Base-by-base conservation (phyloP, 2,888 invertebrate genomes). In the Melolontha melolontha region DNA sequence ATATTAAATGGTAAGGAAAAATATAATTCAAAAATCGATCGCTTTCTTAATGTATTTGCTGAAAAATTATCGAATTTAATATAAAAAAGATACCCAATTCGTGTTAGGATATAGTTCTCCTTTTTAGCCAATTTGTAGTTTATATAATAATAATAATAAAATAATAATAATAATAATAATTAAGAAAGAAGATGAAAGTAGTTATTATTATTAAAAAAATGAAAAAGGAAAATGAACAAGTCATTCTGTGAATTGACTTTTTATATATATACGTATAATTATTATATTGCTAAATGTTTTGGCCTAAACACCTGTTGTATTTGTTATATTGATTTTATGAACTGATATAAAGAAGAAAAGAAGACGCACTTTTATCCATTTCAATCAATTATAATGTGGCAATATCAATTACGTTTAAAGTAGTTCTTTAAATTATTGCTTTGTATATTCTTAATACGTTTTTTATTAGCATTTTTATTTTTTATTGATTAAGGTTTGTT, bases 21-120 rank as follows among this genome's bases (percentile, higher is more conserved):
- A 22, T 22, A 22, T 22, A 62, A 67, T 59, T 57, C 52, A 59
- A 63, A 67, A 44, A 64, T 68, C 70, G 71, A 72, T 72, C 71
- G 78, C 78, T 79, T 72, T 79, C 75, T 79, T 73, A 78, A 78
- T 79, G 77, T 79, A 80, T 78, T 79, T 77, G 78, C 78, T 78
- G 78, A 77, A 78, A 77, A 78, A 77, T 79, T 79, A 79, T 80
- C 80, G 79, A 81, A 81, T 81, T 81, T 80, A 81, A 79, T 75
- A 74, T 74, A 72, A 70, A 63, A 63, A 66, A 68, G 67, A 47
- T 79, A 80, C 77, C 78, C 79, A 79, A 79, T 82, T 79, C 79
- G 77, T 81, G 80, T 81, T 81, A 81, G 80, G 76, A 75, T 79
- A 57, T 70, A 80, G 79, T 77, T 75, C 76, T 78, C 74, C 77